phyloP scores from a whole-genome alignment of 2,113 vertebrate species.

The Loxodonta africana region DNA sequence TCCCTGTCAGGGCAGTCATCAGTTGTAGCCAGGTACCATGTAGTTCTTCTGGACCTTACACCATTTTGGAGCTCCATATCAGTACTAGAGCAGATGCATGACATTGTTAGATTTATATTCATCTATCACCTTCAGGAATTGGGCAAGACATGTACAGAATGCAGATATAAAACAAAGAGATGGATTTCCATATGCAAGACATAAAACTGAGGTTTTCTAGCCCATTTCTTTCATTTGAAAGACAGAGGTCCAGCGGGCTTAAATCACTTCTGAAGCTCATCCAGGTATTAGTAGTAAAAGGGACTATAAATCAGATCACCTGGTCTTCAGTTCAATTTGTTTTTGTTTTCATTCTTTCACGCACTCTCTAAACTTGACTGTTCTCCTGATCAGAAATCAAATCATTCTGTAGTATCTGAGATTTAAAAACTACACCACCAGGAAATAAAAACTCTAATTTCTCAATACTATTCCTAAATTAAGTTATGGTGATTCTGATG shows the following conservation, averaged over 20 bases:
- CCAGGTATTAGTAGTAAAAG: background rate
- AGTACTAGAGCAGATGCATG: background rate
- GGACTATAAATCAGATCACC: background rate
- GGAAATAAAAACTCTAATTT: conserved; percentile 33
- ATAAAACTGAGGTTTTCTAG: background rate
- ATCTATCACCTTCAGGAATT: background rate
- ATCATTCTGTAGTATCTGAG: background rate
- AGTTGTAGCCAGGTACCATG: too few relatives aligned
- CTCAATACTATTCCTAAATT: conserved; percentile 34
- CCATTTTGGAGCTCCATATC: background rate
- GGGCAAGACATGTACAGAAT: background rate
- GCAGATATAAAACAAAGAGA: background rate
- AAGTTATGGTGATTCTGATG: background rate
- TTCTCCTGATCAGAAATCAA: background rate
- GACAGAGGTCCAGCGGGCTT: background rate
- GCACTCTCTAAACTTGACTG: background rate
- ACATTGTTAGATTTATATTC: background rate
- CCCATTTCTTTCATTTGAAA: conserved; percentile 37
- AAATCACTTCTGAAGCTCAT: background rate
- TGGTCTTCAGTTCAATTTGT: background rate
- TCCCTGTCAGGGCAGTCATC: too few relatives aligned
- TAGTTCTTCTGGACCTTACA: background rate
- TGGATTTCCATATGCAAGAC: background rate
- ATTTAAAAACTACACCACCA: background rate
- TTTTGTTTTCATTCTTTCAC: background rate